Conservation (phyloP, 1,140 invertebrate genomes). For the Tetraneura akinire region DNA sequence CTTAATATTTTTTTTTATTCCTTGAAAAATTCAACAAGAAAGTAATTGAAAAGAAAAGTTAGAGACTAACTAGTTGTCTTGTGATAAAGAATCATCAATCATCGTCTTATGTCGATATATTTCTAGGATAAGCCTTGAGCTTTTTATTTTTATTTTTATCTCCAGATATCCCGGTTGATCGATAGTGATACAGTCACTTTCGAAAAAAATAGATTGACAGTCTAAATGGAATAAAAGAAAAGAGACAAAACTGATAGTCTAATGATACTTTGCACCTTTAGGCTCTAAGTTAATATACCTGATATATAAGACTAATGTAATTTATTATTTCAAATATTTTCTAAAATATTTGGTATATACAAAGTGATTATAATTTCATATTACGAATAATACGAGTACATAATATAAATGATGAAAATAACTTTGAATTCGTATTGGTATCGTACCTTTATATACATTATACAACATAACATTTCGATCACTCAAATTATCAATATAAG, state of each 20-base stretch:
- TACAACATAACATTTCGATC: too few species aligned
- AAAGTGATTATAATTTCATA: too few species aligned
- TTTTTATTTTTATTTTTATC: constrained; percentile 28
- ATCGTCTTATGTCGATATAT: constrained; percentile 25
- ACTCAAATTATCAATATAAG: too few species aligned
- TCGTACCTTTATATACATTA: too few species aligned
- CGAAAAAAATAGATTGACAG: not conserved
- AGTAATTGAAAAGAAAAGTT: constrained; percentile 3
- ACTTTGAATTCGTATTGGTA: too few species aligned
- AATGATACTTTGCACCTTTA: not conserved
- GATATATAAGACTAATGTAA: too few species aligned
- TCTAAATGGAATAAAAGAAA: not conserved
- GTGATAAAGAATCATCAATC: constrained; percentile 6
- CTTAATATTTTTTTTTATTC: constrained; percentile 21
- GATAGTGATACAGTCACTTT: constrained; percentile 24
- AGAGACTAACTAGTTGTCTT: constrained; percentile 17
- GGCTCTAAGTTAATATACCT: too few species aligned
- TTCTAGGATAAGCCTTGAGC: not conserved
- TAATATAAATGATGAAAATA: too few species aligned
- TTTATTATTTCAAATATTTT: too few species aligned
- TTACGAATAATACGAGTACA: too few species aligned
- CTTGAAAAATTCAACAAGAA: not conserved
- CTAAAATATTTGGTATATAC: too few species aligned
- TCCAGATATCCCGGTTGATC: not conserved
- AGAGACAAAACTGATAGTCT: not conserved